Evolutionary conservation across 1,140 invertebrate species (phyloP).

Genomic region (Aplysia californica): DNA sequence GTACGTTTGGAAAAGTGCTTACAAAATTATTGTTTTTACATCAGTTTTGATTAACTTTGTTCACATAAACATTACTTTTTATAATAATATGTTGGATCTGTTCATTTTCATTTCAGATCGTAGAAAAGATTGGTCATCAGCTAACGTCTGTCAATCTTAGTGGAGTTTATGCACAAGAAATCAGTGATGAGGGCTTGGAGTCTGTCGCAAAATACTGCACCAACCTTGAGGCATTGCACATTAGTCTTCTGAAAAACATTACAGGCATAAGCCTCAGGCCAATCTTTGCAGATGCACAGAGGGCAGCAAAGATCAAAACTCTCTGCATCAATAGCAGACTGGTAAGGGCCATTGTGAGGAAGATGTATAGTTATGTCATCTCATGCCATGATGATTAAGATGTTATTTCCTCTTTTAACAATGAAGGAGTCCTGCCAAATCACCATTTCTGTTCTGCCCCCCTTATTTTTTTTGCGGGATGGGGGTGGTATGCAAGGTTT

Average conservation of each 20-base stretch:
- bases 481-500: too few relatives aligned
- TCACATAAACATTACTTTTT: too few relatives aligned
- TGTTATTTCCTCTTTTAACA: too few relatives aligned
- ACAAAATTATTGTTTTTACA: too few relatives aligned
- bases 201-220: slow-evolving; percentile 51
- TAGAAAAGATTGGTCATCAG: slow-evolving; percentile 44
- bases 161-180: slow-evolving; percentile 38
- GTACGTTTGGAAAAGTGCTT: too few relatives aligned
- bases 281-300: slow-evolving; percentile 43
- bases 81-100: too few relatives aligned
- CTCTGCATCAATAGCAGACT: slow-evolving; percentile 49
- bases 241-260: slow-evolving; percentile 50
- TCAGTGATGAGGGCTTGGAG: slow-evolving; percentile 53
- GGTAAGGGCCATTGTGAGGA: slow-evolving; percentile 33
- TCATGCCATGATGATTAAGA: too few relatives aligned
- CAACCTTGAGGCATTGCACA: slow-evolving; percentile 42
- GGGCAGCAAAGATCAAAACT: slow-evolving; percentile 45
- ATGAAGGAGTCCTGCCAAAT: too few relatives aligned
- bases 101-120: slow-evolving; percentile 48
- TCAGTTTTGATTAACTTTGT: not conserved
- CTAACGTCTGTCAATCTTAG: slow-evolving; percentile 54
- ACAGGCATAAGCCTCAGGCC: slow-evolving; percentile 48
- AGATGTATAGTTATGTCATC: too few relatives aligned
- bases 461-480: too few relatives aligned
- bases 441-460: too few relatives aligned